Base-by-base conservation (phyloP, 2,888 invertebrate species). In the Melipona bicolor region DNA sequence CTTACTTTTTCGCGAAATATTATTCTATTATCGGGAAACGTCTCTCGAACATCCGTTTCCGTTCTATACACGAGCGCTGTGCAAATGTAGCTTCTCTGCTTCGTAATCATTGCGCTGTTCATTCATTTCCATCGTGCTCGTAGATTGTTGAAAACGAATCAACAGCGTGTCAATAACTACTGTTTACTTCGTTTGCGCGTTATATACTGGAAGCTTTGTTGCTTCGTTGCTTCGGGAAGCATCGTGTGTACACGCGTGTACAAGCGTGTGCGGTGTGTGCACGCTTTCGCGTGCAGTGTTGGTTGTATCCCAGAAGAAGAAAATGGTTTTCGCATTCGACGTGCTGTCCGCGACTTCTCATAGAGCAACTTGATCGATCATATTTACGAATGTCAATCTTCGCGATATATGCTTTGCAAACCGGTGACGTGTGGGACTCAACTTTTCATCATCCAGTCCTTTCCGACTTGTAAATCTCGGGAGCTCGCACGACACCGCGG, bases 311-410 rank as follows among this genome's bases (percentile, higher is more conserved):
- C 52, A 36, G 9, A 43, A 50, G 70, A 70, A 52, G 27, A 36
- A 61, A 70, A 52, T 43, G 52, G 27, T 56, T 67, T 68, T 54
- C 56, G 15, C 32, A 36, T 43, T 54, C 52, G 43, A 2, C 24
- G 32, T 9, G 36, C 32, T 32, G 21, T 5, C 24, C 27, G 24
- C 36, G 27, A 74, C 4, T 54, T 19, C 65, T 52, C 21, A 75
- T 67, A 67, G 15, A 67, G 50, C 24, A 56, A 32, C 56, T 27
- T 19, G 64, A 15, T 59, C 36, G 17, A 21, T 17, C 70, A 27
- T 74, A 21, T 27, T 65, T 71, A 59, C 71, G 17, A 59, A 70
- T 61, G 71, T 79, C 62, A n/a, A 65, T 71, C 80, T 77, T 64
- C 27, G 43, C 36, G 19, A 13, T 24, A 24, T 21, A 52, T 21